Evolutionary conservation across 2,888 invertebrate species (phyloP).

Genomic region (Gymnocheta viridis): DNA sequence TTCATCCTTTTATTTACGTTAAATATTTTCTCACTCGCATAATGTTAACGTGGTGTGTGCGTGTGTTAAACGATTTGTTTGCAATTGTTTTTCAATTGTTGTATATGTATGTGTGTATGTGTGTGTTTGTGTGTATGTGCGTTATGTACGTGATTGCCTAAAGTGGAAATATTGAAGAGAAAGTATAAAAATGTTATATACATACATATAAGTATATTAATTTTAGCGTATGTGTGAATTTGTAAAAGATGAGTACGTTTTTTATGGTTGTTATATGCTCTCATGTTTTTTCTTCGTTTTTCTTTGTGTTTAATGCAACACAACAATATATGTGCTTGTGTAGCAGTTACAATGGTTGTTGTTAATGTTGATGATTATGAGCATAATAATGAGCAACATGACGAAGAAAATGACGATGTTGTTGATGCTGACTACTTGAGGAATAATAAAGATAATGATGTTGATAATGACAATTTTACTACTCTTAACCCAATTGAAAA

Average conservation of each 20-base stretch:
- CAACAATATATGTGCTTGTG: constrained; percentile 34
- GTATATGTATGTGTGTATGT: not conserved
- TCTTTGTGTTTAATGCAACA: constrained; percentile 44
- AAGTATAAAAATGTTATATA: not conserved
- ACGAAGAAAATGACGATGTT: not conserved
- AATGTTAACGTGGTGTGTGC: not conserved
- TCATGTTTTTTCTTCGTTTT: not conserved
- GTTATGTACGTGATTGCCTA: not conserved
- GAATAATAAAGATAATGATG: constrained; percentile 11
- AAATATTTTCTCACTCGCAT: not conserved
- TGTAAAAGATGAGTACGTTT: not conserved
- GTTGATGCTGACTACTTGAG: not conserved
- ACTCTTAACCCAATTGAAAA: constrained; percentile 59
- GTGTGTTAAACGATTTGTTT: not conserved
- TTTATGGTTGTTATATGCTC: constrained; percentile 7
- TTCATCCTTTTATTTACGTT: constrained; percentile 1
- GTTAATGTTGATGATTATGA: not conserved
- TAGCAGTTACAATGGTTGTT: not conserved
- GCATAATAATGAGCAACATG: not conserved
- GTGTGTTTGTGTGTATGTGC: not conserved
- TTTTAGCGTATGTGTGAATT: not conserved
- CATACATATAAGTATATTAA: not conserved
- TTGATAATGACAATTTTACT: constrained; percentile 50
- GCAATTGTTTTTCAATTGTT: constrained; percentile 4
- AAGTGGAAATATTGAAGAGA: not conserved